These are phyloP conservation scores for Gryllus bimaculatus DNA, from an alignment of 1,140 invertebrate genomes.

Conservation along the genomic window DNA sequence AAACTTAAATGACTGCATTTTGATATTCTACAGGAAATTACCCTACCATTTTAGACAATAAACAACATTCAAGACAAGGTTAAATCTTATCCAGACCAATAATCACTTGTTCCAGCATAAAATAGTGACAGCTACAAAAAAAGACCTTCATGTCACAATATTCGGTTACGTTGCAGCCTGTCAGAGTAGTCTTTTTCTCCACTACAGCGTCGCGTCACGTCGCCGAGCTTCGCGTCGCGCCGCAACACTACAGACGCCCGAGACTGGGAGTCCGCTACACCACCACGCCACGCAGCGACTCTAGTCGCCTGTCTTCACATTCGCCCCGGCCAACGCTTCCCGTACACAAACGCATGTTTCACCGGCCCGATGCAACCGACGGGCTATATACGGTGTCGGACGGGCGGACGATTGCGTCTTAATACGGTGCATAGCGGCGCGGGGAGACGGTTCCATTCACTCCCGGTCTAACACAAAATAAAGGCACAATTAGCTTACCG, in stretches of 20 bases:
- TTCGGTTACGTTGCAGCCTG: background rate
- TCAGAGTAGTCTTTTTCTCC: background rate
- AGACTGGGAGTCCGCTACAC: background rate
- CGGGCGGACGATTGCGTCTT: conserved; percentile 2
- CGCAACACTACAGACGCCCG: background rate
- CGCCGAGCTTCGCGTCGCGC: conserved; percentile 1
- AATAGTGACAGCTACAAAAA: background rate
- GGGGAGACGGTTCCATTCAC: conserved; percentile 2
- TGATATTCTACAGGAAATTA: background rate
- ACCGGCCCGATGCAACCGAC: background rate
- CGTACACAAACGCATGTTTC: conserved; percentile 3
- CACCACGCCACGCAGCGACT: background rate
- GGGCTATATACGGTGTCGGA: conserved; percentile 2
- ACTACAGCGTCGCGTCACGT: background rate
- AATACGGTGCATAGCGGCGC: conserved; percentile 2
- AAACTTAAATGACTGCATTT: background rate
- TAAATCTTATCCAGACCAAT: background rate
- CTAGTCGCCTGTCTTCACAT: conserved; percentile 3
- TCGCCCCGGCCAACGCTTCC: background rate
- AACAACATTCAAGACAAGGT: background rate
- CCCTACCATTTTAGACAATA: background rate
- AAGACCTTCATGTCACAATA: background rate
- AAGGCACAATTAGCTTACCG: conserved; percentile 3
- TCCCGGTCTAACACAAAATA: background rate
- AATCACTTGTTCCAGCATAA: background rate